phyloP scores from a whole-genome alignment of 2,888 invertebrate genomes.

The Aradus depressus region DNA sequence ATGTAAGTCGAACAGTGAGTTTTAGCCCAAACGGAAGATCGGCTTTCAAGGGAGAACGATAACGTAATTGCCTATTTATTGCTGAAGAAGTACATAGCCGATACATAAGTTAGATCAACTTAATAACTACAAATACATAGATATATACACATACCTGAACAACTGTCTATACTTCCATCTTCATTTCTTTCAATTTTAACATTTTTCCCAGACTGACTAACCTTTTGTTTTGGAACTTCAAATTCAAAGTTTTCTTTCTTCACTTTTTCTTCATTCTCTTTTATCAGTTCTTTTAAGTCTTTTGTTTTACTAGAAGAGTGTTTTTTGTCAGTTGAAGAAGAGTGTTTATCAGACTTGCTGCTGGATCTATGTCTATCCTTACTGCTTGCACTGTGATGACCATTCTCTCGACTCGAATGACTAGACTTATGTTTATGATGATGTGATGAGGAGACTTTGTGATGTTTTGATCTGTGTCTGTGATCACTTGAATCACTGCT shows the following conservation, averaged over 20 bases:
- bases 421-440: constrained; percentile 14
- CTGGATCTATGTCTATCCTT: constrained; percentile 25
- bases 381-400: constrained; percentile 15
- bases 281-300: constrained; percentile 22
- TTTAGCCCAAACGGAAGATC: no score
- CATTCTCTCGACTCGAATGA: constrained; percentile 21
- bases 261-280: constrained; percentile 25
- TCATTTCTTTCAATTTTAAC: constrained; percentile 24
- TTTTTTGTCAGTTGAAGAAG: constrained; percentile 15
- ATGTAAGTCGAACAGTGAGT: not conserved
- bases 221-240: constrained; percentile 14
- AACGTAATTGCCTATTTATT: not conserved
- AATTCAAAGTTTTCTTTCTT: constrained; percentile 24
- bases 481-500: constrained; percentile 24
- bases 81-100: not conserved
- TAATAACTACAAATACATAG: not conserved
- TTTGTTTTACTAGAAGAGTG: constrained; percentile 23
- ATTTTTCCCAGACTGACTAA: constrained; percentile 12
- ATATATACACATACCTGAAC: constrained; percentile 25
- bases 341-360: constrained; percentile 25
- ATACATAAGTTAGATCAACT: not conserved
- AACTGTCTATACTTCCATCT: constrained; percentile 29
- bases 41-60: no score
- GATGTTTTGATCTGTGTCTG: constrained; percentile 10
- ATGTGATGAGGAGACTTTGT: not conserved